Evolutionary conservation across 92 coral and sea anemone genomes (phyloP), one percentile per base, ranked within the genome.

Genomic region (Chrysogorgia sp.): DNA sequence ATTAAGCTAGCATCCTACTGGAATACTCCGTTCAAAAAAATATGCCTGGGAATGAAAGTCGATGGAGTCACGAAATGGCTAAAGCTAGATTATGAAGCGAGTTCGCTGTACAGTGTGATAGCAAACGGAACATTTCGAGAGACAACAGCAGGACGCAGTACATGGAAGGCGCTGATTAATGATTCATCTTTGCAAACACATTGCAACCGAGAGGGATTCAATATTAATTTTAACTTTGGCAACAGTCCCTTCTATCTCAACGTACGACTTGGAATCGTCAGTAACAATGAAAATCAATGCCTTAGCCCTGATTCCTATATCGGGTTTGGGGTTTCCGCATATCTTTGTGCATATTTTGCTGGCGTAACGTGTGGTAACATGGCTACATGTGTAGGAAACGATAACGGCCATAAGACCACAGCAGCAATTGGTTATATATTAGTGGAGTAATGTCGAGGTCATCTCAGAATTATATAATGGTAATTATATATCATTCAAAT

Each of bases 171-270:
- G 0, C 81, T 87, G 30, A 20, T 87, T n/a, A 26, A 30, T 7
- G 47, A 58, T 9, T 82, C 84, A 10, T 76, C 84, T 14, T 29
- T 86, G 7, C 87, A 86, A 57, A 17, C 5, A 2, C 14, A 33
- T 15, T 84, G 88, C 67, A 58, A 78, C 65, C 43, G 61, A 34
- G 84, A 79, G 31, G 88, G 88, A 2, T 84, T 78, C 34, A 84
- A 84, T 63, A 29, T 40, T 26, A 12, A 26, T 10, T 8, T n/a
- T 35, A 28, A 32, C 0, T 6, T 7, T 0, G 35, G 35, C 1
- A 13, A 6, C 21, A 23, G 25, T 2, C 24, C 12, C 20, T 70
- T 74, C 19, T 2, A 7, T 4, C 41, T 57, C 21, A 34, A 68
- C 15, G 76, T 34, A 13, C 59, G 87, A 22, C 60, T 86, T 7